Evolutionary conservation across 2,888 invertebrate genomes (phyloP).

Genomic region (Pegoplata infirma): DNA sequence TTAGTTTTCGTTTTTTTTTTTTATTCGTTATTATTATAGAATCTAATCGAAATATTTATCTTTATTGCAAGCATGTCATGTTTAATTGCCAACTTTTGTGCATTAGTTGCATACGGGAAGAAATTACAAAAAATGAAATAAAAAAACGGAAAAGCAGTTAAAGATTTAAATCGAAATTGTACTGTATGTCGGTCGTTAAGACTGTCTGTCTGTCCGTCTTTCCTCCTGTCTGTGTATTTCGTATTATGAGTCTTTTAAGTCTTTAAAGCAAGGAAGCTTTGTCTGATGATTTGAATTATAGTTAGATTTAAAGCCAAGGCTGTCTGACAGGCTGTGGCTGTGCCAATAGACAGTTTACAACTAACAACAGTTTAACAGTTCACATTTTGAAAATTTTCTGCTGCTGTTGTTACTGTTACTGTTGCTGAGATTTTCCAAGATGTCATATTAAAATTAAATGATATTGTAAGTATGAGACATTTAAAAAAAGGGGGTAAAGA

Average conservation of each 20-base stretch:
- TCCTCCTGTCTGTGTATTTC: background rate
- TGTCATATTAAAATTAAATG: conserved; percentile 45
- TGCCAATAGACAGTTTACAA: conserved; percentile 49
- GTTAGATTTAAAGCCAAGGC: conserved; percentile 52
- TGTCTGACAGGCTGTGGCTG: conserved; percentile 40
- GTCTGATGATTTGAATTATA: conserved; percentile 57
- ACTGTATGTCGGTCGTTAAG: too few relatives aligned
- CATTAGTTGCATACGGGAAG: conserved; percentile 45
- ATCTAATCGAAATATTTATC: conserved; percentile 65
- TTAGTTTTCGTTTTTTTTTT: background rate
- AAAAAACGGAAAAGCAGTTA: conserved; percentile 15
- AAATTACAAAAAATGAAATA: conserved; percentile 7
- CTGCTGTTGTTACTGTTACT: conserved; percentile 12
- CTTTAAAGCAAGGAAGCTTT: conserved; percentile 44
- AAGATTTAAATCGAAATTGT: conserved; percentile 58
- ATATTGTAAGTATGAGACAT: conserved; percentile 14
- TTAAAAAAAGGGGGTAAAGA: too few relatives aligned
- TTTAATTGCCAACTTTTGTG: conserved; percentile 65
- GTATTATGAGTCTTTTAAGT: background rate
- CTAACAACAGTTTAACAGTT: conserved; percentile 49
- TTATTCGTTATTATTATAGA: conserved; percentile 10
- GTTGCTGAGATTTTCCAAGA: conserved; percentile 31
- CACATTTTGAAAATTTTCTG: too few relatives aligned
- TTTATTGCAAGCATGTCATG: conserved; percentile 65
- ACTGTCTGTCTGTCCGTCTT: too few relatives aligned